These are phyloP conservation scores for Caenorhabditis sp. DNA, from an alignment of 2,888 invertebrate genomes.

Conservation along the genomic window DNA sequence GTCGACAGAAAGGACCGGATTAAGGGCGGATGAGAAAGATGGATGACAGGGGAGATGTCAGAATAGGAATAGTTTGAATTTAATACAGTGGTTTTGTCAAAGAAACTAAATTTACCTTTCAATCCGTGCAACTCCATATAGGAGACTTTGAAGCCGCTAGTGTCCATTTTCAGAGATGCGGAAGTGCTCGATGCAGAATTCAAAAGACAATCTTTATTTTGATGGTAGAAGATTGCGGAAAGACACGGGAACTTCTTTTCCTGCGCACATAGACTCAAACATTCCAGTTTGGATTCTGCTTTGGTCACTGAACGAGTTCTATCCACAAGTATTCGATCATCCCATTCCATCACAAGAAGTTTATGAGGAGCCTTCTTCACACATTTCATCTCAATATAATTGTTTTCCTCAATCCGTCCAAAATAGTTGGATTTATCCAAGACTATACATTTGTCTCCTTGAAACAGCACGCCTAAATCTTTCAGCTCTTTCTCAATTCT, in stretches of 20 bases:
- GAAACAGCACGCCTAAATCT: conserved; percentile 41
- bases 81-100: not conserved
- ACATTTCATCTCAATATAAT: conserved; percentile 66
- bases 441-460: conserved; percentile 45
- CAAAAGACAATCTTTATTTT: conserved; percentile 68
- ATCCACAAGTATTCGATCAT: conserved; percentile 59
- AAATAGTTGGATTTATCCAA: conserved; percentile 60
- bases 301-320: conserved; percentile 57
- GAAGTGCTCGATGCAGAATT: conserved; percentile 67
- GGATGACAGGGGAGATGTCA: not conserved
- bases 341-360: conserved; percentile 49
- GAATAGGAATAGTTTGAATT: not conserved
- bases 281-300: conserved; percentile 61
- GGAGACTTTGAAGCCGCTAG: conserved; percentile 63
- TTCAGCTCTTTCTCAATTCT: not conserved
- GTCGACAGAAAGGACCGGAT: conserved; percentile 9
- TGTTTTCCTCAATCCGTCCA: conserved; percentile 49
- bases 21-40: conserved; percentile 11
- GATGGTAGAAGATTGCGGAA: conserved; percentile 67
- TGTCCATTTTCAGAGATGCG: conserved; percentile 50
- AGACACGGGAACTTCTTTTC: conserved; percentile 66
- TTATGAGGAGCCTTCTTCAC: conserved; percentile 47
- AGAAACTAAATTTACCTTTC: conserved; percentile 29
- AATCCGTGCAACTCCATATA: conserved; percentile 65
- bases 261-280: conserved; percentile 60